Conservation (phyloP, 2,888 invertebrate genomes). For the Drosophila ezoana region DNA sequence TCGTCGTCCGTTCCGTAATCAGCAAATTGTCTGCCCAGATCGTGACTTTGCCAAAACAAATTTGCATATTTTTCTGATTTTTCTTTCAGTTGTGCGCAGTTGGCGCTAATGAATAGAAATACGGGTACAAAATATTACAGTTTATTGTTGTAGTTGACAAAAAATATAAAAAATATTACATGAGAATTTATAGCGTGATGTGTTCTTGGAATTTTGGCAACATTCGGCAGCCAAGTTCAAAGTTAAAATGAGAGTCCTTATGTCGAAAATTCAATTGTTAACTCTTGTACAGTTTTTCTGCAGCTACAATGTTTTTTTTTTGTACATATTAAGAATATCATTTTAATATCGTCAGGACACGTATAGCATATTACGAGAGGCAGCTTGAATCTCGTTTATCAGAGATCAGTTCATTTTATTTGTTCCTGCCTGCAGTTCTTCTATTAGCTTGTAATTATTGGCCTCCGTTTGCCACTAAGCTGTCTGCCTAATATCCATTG, state of each 20-base stretch:
- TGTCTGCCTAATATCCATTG: slow-evolving; percentile 1
- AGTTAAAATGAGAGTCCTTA: not conserved
- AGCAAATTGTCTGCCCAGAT: slow-evolving; percentile 80
- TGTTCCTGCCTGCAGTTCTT: too few species aligned
- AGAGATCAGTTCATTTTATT: too few species aligned
- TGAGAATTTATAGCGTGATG: slow-evolving; percentile 1
- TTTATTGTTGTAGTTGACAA: slow-evolving; percentile 40
- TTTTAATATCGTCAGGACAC: too few species aligned
- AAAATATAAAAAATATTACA: not conserved
- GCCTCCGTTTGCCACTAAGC: slow-evolving; percentile 9
- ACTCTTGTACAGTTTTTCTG: not conserved
- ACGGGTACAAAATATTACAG: slow-evolving; percentile 35
- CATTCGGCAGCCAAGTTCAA: slow-evolving; percentile 32
- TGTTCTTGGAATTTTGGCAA: slow-evolving; percentile 24
- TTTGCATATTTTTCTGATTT: slow-evolving; percentile 79
- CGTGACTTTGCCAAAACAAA: slow-evolving; percentile 78
- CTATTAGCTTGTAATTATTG: slow-evolving; percentile 17
- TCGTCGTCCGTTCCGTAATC: slow-evolving; percentile 62
- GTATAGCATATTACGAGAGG: too few species aligned
- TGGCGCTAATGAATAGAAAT: slow-evolving; percentile 75
- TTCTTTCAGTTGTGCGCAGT: slow-evolving; percentile 66
- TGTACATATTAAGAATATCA: not conserved
- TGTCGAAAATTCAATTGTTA: slow-evolving; percentile 1
- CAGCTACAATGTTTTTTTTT: slow-evolving; percentile 1
- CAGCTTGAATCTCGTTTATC: too few species aligned